Evolutionary conservation across 2,888 invertebrate genomes (phyloP).

Genomic region (Synanthedon myopaeformis): DNA sequence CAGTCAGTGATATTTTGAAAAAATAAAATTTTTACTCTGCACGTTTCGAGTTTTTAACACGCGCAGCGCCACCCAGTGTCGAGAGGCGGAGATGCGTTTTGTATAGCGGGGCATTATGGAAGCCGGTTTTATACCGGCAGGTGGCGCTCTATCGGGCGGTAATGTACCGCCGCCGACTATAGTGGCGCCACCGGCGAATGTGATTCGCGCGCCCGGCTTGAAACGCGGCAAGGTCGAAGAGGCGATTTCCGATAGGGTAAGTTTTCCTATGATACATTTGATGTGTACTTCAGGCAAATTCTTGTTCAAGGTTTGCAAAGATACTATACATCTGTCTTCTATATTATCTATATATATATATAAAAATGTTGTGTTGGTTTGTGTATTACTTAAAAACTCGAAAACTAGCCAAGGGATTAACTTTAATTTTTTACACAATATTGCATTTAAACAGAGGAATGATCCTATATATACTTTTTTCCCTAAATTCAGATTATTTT

Average conservation of each 20-base stretch:
- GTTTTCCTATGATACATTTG: conserved; percentile 28
- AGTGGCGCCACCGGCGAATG: conserved; percentile 70
- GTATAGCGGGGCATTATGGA: conserved; percentile 39
- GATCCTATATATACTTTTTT: no score
- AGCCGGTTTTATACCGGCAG: conserved; percentile 61
- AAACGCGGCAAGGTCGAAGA: conserved; percentile 85
- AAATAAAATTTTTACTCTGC: conserved; percentile 1
- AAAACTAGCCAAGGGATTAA: no score
- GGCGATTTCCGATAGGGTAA: conserved; percentile 81
- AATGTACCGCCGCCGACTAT: conserved; percentile 30
- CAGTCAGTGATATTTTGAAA: conserved; percentile 7
- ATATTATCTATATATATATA: no score
- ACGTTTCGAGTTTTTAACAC: conserved; percentile 6
- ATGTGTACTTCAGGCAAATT: no score
- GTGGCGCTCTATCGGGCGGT: conserved; percentile 22
- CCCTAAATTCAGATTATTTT: no score
- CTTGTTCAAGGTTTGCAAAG: no score
- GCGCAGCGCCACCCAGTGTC: conserved; percentile 41
- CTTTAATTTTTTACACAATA: no score
- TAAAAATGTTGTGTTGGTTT: no score
- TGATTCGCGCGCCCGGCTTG: conserved; percentile 81
- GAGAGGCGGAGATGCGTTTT: conserved; percentile 30
- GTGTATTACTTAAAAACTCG: no score
- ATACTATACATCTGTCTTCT: no score
- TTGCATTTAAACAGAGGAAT: no score